Base-by-base conservation (phyloP, 2,888 invertebrate genomes). In the Drosophila mayaguana region DNA sequence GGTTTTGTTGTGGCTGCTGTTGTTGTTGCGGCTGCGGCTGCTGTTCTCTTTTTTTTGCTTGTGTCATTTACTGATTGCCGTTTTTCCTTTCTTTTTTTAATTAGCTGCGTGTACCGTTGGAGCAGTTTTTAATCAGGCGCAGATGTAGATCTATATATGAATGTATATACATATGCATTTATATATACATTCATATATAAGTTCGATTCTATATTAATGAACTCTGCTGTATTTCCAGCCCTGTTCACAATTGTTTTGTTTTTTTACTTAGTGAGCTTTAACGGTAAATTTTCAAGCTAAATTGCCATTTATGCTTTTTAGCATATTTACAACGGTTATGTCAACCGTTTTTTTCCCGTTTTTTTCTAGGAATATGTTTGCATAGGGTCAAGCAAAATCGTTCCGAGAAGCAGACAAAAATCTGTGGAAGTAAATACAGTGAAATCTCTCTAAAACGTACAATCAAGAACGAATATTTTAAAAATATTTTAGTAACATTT, bases 11-110 rank as follows among this genome's bases (percentile, higher is more conserved):
- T 16, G n/a, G 22, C 20, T 40, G 42, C 38, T 40, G 36, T 38
- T 46, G 12, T 63, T 63, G 36, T 42, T 53, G 20, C n/a, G n/a
- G n/a, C n/a, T 53, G 14, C 14, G n/a, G 22, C 20, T 40, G 42
- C 38, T 40, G 36, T 38, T 46, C 11, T 63, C 61, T 22, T 62
- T 42, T 38, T 61, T 45, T 70, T 32, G 46, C 32, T 67, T 56
- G 69, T 78, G 60, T 64, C 69, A 78, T 79, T 68, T 78, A 43
- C 79, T 74, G 75, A 78, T 74, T 76, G 68, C 79, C 18, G 40
- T 55, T 74, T 32, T 32, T 28, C 28, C 8, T 3, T 42, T 79
- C 64, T 55, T 74, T 42, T 42, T 75, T 76, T 74, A 74, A 74
- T 76, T 76, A 75, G 48, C 68, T 72, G 53, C 61, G 60, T 72